Percentiles rank a stretch among this genome's conserved stretches.
Conservation (phyloP, 2,113 vertebrate species). For the Saguinus imperator region DNA sequence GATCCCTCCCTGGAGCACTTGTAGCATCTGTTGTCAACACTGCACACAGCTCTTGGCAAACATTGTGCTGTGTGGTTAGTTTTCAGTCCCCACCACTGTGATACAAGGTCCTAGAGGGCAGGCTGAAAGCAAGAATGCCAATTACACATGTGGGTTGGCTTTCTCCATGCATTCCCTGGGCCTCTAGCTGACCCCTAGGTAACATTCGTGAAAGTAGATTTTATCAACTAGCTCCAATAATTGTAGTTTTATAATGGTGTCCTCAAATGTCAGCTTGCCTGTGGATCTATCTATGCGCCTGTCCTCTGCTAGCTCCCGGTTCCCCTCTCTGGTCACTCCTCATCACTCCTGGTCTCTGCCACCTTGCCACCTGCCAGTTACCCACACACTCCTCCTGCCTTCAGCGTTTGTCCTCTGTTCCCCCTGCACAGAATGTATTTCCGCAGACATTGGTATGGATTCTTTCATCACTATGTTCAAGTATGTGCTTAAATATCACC, state of each 20-base stretch:
- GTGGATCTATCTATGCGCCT: not conserved
- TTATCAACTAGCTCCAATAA: not conserved
- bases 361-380: fast-evolving
- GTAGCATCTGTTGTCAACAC: not conserved
- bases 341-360: not conserved
- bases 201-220: not conserved
- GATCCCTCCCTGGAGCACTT: fast-evolving
- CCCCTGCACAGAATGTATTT: not conserved
- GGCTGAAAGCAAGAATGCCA: not conserved
- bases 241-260: not conserved
- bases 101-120: not conserved
- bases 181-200: not conserved
- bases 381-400: not conserved
- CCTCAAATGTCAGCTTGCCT: not conserved
- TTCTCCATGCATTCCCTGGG: not conserved
- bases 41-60: not conserved
- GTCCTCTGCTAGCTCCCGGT: not conserved
- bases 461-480: not conserved
- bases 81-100: not conserved
- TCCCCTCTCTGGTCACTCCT: not conserved
- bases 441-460: not conserved
- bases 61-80: too few relatives aligned
- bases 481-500: not conserved
- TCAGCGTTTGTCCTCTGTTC: not conserved
- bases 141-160: not conserved